Conservation (phyloP, 2,113 vertebrate species). For the Scortum barcoo region DNA sequence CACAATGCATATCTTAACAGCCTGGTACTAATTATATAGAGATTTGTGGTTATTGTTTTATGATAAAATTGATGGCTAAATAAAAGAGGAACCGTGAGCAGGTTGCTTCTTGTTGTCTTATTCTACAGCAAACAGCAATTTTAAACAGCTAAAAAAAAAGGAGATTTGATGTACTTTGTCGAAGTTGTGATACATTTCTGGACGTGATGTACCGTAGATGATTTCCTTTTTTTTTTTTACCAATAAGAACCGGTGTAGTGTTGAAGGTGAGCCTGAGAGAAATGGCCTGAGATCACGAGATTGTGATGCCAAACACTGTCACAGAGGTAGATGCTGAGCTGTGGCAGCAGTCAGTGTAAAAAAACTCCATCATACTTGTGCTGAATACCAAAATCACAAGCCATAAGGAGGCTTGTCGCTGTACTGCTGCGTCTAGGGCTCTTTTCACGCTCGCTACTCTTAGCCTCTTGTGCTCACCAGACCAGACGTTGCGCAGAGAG, state of each 20-base stretch:
- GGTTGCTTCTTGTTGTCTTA: not conserved
- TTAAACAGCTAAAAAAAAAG: not conserved
- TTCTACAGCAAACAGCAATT: too few species aligned
- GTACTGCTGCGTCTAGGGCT: not conserved
- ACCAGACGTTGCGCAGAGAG: not conserved
- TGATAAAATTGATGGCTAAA: not conserved
- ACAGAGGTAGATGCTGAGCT: not conserved
- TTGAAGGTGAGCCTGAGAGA: not conserved
- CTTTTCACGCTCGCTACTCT: not conserved
- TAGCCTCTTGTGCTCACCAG: constrained; percentile 2
- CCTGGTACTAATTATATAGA: not conserved
- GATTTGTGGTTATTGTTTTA: not conserved
- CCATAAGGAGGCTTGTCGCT: constrained; percentile 18
- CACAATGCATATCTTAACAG: not conserved
- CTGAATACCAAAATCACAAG: constrained; percentile 35
- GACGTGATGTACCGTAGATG: not conserved
- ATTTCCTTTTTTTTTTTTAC: not conserved
- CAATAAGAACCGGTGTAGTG: not conserved
- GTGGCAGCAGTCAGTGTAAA: constrained; percentile 17
- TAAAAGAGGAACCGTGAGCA: not conserved
- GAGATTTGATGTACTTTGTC: not conserved
- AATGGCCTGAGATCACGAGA: not conserved
- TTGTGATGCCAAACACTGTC: not conserved
- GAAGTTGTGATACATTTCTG: not conserved
- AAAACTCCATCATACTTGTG: not conserved